phyloP scores from a whole-genome alignment of 2,113 vertebrate species.

The Barnardius zonarius region DNA sequence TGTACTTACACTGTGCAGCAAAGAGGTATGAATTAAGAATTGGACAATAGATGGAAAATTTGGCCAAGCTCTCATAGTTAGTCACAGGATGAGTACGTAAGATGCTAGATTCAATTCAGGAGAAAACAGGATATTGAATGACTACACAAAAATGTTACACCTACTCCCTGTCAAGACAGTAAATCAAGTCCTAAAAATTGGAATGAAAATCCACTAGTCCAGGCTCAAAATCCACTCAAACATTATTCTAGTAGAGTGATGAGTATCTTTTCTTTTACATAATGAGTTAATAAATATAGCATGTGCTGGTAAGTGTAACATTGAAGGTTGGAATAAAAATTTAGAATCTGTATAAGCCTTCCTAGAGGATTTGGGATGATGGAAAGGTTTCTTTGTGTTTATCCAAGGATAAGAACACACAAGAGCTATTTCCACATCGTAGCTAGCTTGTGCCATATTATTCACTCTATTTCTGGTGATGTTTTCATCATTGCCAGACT shows the following conservation, averaged over 20 bases:
- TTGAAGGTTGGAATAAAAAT: not conserved
- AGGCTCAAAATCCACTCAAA: not conserved
- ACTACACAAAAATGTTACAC: conserved; percentile 15
- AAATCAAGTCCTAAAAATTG: not conserved
- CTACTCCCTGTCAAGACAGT: not conserved
- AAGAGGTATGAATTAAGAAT: not conserved
- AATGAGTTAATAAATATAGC: not conserved
- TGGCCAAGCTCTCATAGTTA: not conserved
- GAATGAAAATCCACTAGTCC: not conserved
- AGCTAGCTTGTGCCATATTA: not conserved
- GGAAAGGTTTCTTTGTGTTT: not conserved
- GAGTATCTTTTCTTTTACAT: not conserved
- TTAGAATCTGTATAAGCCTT: not conserved
- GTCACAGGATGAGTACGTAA: not conserved
- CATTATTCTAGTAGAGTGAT: not conserved
- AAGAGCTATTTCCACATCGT: not conserved
- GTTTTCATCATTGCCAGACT: not conserved
- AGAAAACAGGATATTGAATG: conserved; percentile 48
- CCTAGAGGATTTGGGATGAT: not conserved
- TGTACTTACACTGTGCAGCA: not conserved
- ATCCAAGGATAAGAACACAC: not conserved
- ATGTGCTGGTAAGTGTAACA: not conserved
- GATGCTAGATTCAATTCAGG: not conserved
- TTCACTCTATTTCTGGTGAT: not conserved
- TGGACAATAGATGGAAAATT: not conserved